Evolutionary conservation across 2,797 vertebrate species (phyloP).

Genomic region (Gorsachius magnificus): DNA sequence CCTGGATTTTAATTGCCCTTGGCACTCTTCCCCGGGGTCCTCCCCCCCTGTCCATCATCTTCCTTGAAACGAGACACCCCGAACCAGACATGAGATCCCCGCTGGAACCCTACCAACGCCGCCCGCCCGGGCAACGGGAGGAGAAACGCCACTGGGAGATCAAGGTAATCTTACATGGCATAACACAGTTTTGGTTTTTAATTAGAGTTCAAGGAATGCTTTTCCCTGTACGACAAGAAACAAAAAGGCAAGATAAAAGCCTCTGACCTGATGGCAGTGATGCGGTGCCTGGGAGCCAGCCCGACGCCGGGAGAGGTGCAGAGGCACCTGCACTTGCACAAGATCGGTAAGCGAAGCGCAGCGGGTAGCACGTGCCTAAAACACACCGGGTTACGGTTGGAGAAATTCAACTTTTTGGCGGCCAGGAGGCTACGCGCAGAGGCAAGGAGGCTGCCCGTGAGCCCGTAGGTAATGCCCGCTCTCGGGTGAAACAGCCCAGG

Average conservation of each 20-base stretch:
- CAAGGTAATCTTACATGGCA: neutral
- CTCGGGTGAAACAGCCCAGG: neutral
- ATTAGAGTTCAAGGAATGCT: slow-evolving; percentile 96
- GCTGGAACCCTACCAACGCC: neutral
- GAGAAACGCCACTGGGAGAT: neutral
- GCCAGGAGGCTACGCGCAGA: accelerated
- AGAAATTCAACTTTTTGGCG: accelerated
- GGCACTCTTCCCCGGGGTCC: neutral
- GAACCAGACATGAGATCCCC: neutral
- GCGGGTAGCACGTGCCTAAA: accelerated
- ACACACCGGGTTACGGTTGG: accelerated
- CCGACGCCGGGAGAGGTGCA: slow-evolving; percentile 86
- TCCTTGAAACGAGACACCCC: neutral
- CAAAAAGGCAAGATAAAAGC: slow-evolving; percentile 88
- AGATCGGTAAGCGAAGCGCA: slow-evolving; percentile 80
- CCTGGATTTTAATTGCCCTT: neutral
- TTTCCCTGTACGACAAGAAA: slow-evolving; percentile 94
- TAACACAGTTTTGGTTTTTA: neutral
- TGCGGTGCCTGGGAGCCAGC: slow-evolving; percentile 91
- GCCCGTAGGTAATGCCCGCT: accelerated
- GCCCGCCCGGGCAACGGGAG: accelerated
- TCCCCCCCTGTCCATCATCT: neutral
- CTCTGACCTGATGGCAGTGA: slow-evolving; percentile 88
- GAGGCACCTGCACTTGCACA: slow-evolving; percentile 87
- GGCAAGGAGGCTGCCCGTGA: neutral